phyloP scores from a whole-genome alignment of 2,113 vertebrate genomes.

The Talpa occidentalis region DNA sequence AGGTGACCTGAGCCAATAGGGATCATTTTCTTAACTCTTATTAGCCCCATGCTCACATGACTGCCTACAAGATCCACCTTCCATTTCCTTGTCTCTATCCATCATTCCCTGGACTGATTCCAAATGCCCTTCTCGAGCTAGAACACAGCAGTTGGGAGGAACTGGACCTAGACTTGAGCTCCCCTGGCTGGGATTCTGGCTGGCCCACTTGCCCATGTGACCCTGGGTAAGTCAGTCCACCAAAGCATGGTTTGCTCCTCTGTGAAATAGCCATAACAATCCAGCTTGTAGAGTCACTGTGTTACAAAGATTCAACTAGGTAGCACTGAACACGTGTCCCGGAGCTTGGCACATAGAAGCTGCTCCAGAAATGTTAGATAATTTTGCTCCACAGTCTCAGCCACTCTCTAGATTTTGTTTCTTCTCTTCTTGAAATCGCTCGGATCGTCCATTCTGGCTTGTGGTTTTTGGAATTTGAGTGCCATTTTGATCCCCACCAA shows the following conservation, averaged over 20 bases:
- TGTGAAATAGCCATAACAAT: background rate
- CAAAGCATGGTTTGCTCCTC: background rate
- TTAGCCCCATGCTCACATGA: background rate
- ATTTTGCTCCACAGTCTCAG: background rate
- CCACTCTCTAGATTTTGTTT: background rate
- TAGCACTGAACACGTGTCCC: background rate
- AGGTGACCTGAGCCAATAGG: too few species aligned
- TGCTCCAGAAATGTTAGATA: background rate
- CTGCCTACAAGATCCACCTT: background rate
- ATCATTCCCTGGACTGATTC: background rate
- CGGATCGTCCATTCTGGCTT: background rate
- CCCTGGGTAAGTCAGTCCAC: background rate
- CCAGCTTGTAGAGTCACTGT: background rate
- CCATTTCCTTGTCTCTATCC: background rate
- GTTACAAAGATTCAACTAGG: background rate
- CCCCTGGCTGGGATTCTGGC: background rate
- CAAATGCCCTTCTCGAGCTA: background rate
- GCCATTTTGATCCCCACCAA: background rate
- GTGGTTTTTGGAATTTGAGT: fast-evolving
- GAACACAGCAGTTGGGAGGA: background rate
- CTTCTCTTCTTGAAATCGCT: background rate
- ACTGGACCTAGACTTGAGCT: background rate
- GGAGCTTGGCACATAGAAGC: background rate
- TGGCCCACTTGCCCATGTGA: background rate
- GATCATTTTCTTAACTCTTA: too few species aligned